Percentiles rank a stretch among this genome's conserved stretches.
Conservation (phyloP, 92 coral and sea anemone genomes). For the Phenganax stokvisi region DNA sequence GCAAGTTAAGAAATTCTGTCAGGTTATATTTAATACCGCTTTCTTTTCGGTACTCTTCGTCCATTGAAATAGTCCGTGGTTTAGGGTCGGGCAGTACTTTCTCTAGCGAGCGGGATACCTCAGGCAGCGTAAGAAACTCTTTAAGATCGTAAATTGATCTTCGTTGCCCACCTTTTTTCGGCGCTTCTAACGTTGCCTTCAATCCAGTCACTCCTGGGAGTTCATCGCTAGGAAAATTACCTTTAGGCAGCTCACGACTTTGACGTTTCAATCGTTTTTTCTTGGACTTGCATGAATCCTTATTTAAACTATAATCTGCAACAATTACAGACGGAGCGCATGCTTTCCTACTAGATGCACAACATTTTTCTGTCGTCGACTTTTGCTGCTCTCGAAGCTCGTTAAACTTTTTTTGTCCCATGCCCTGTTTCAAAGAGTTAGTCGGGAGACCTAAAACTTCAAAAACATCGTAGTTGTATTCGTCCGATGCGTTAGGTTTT, state of each 20-base stretch:
- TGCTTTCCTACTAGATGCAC: background rate
- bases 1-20: conserved; percentile 11
- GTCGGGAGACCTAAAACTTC: conserved; percentile 17
- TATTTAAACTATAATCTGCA: conserved; percentile 24
- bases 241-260: conserved; percentile 16
- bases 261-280: background rate
- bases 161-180: background rate
- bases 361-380: background rate
- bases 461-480: conserved; percentile 16
- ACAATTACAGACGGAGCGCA: conserved; percentile 27
- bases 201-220: background rate
- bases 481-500: conserved; percentile 5
- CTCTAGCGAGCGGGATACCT: background rate
- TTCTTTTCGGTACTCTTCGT: background rate
- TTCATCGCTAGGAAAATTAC: conserved; percentile 2
- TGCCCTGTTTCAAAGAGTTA: background rate
- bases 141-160: conserved; percentile 14
- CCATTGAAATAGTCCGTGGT: background rate
- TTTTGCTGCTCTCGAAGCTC: background rate
- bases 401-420: background rate
- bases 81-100: background rate
- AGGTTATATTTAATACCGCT: conserved; percentile 12
- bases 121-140: conserved; percentile 14
- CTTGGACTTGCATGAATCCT: background rate
- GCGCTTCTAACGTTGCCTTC: background rate